phyloP scores from a whole-genome alignment of 92 coral and sea anemone species.

The Palythoa grandiflora region DNA sequence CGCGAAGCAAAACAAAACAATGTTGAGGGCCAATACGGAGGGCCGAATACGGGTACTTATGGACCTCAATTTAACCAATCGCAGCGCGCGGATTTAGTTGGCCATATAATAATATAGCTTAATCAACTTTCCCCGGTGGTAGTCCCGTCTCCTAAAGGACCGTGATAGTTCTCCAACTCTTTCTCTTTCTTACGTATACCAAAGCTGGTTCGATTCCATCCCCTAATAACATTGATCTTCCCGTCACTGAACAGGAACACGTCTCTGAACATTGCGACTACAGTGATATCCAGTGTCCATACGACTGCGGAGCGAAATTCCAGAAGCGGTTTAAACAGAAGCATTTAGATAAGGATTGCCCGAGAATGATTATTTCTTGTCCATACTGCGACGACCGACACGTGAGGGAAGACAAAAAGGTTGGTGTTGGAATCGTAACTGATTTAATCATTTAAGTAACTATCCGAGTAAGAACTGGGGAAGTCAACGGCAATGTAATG shows the following conservation, averaged over 20 bases:
- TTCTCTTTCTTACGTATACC: too few species aligned
- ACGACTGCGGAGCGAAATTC: slow-evolving; percentile 88
- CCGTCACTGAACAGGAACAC: slow-evolving; percentile 63
- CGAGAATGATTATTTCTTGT: slow-evolving; percentile 81
- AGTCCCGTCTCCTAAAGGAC: too few species aligned
- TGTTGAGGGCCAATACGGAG: too few species aligned
- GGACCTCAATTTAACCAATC: too few species aligned
- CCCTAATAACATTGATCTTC: background rate
- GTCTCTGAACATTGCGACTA: slow-evolving; percentile 72
- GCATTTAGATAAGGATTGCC: slow-evolving; percentile 88
- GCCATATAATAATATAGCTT: background rate
- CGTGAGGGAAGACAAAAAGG: slow-evolving; percentile 89
- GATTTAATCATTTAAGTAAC: background rate
- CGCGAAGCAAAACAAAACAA: too few species aligned
- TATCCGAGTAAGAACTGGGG: too few species aligned
- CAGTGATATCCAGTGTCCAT: slow-evolving; percentile 74
- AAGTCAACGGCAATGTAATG: too few species aligned
- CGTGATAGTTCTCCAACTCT: too few species aligned
- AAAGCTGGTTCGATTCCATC: background rate
- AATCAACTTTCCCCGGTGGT: too few species aligned
- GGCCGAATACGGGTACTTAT: too few species aligned
- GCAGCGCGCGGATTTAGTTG: too few species aligned
- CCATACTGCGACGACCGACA: slow-evolving; percentile 88
- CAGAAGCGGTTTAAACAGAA: slow-evolving; percentile 81
- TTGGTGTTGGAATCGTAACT: background rate